These are phyloP conservation scores for Myotis myotis DNA, from an alignment of 2,797 vertebrate genomes.

Conservation along the genomic window DNA sequence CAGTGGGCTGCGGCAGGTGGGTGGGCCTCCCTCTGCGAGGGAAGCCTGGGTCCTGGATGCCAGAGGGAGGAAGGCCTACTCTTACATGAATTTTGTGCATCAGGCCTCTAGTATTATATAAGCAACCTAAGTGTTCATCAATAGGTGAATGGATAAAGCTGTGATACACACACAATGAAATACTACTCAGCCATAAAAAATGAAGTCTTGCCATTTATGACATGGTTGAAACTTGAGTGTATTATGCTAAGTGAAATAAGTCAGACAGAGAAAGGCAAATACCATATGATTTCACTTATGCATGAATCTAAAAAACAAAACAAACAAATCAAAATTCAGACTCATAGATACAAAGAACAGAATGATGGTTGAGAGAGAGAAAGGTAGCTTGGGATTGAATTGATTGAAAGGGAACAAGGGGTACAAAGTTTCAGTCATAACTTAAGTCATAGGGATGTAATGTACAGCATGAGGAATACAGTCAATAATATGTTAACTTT, in stretches of 20 bases:
- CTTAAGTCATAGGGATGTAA: not conserved
- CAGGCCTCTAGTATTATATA: not conserved
- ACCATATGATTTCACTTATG: not conserved
- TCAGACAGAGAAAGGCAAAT: not conserved
- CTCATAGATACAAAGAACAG: not conserved
- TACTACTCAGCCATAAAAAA: not conserved
- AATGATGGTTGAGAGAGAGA: not conserved
- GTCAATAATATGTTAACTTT: not conserved
- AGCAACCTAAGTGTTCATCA: not conserved
- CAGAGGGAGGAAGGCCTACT: no score
- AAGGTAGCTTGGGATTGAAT: no score
- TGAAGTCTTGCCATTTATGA: not conserved
- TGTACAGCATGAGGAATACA: not conserved
- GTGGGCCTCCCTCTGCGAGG: no score
- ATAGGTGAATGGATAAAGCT: not conserved
- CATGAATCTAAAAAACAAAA: not conserved
- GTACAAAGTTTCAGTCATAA: not conserved
- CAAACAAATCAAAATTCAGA: not conserved
- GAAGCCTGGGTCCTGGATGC: no score
- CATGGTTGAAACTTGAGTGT: not conserved
- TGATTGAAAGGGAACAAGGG: not conserved
- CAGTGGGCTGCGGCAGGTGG: no score
- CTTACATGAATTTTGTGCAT: no score
- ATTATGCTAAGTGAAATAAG: not conserved
- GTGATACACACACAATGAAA: not conserved